Evolutionary conservation across 2,797 vertebrate species (phyloP).

Genomic region (Lacerta bilineata): DNA sequence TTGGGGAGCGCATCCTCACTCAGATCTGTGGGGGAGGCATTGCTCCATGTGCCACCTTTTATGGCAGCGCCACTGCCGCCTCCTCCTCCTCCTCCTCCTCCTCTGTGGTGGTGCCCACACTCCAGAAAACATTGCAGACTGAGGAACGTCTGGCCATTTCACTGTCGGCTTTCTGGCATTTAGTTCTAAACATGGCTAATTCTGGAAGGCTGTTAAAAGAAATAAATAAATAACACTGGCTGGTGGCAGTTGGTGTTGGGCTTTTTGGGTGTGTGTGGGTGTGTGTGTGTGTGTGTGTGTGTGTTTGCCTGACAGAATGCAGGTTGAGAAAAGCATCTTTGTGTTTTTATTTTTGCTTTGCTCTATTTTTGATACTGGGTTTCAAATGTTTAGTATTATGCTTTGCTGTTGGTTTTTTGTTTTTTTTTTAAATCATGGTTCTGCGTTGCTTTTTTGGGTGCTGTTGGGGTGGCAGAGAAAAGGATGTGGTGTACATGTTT

Average conservation of each 20-base stretch:
- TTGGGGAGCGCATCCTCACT: neutral
- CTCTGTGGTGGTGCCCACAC: neutral
- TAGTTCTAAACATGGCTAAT: neutral
- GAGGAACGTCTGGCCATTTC: neutral
- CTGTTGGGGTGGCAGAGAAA: too few relatives aligned
- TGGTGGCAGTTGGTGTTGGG: neutral
- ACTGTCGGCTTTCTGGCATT: neutral
- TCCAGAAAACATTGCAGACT: neutral
- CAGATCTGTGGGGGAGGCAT: neutral
- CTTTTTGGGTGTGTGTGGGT: neutral
- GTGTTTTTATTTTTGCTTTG: neutral
- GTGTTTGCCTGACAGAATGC: neutral
- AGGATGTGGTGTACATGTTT: neutral
- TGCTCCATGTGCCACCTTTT: neutral
- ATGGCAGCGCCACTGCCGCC: neutral
- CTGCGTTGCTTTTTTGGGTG: neutral
- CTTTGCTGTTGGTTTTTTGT: neutral
- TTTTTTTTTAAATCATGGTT: neutral
- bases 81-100: too few relatives aligned
- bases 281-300: neutral
- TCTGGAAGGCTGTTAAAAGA: neutral
- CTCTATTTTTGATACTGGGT: neutral
- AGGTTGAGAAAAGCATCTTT: neutral
- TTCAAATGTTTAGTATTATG: neutral
- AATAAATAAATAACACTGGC: neutral